Conservation (phyloP, 2,113 vertebrate genomes). For the Eudyptes chrysolophus region DNA sequence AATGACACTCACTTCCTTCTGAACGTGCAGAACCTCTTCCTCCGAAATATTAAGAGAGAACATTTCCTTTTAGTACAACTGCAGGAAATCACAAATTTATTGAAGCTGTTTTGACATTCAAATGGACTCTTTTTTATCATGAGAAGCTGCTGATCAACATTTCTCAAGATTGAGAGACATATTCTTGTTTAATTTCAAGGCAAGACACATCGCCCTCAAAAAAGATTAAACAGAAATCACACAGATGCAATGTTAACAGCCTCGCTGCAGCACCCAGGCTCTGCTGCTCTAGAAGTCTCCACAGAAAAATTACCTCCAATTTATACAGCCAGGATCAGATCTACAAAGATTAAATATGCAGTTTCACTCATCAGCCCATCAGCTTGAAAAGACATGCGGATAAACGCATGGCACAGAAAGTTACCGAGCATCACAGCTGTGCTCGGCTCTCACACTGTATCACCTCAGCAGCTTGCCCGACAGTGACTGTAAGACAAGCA, state of each 20-base stretch:
- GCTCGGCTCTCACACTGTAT: neutral
- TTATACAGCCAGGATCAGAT: neutral
- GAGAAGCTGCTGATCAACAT: neutral
- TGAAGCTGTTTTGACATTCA: neutral
- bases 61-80: slow-evolving; percentile 24
- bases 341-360: neutral
- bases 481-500: neutral
- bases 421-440: neutral
- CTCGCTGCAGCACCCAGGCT: accelerated
- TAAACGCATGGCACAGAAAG: neutral
- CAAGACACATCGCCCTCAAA: neutral
- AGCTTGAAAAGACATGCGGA: neutral
- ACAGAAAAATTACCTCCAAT: neutral
- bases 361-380: neutral
- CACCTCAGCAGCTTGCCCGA: neutral
- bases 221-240: neutral
- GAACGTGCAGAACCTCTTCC: neutral
- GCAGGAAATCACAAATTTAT: slow-evolving; percentile 3
- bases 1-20: neutral
- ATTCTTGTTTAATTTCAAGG: neutral
- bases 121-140: neutral
- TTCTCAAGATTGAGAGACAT: neutral
- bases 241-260: neutral
- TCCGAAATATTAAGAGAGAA: neutral
- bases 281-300: neutral